Conservation (phyloP, 2,797 vertebrate genomes). For the Sciaenops ocellatus region DNA sequence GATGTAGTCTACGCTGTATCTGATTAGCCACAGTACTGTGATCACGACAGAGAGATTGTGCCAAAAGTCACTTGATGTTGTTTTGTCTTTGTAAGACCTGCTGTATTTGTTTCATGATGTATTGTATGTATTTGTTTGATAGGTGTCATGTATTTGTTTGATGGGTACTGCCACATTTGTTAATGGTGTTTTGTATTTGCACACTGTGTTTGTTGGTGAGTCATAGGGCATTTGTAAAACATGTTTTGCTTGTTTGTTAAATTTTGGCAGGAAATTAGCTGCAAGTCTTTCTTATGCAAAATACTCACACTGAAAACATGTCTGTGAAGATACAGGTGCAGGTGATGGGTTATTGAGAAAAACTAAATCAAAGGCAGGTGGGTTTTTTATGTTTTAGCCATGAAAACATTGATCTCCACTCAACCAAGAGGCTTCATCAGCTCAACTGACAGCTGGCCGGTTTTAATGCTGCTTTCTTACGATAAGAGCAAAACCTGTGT, state of each 20-base stretch:
- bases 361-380: slow-evolving; percentile 16
- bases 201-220: too few relatives aligned
- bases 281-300: slow-evolving; percentile 7
- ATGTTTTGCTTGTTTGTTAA: too few relatives aligned
- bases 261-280: too few relatives aligned
- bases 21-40: not conserved
- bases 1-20: not conserved
- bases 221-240: too few relatives aligned
- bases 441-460: slow-evolving; percentile 30
- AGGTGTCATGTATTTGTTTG: too few relatives aligned
- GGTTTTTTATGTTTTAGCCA: slow-evolving; percentile 7
- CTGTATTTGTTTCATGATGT: too few relatives aligned
- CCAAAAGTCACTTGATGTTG: too few relatives aligned
- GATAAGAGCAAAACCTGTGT: slow-evolving; percentile 30
- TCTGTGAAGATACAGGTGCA: slow-evolving; percentile 19
- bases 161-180: too few relatives aligned
- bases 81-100: too few relatives aligned
- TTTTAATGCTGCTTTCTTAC: slow-evolving; percentile 37
- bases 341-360: slow-evolving; percentile 19
- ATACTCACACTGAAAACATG: not conserved
- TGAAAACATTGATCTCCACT: slow-evolving; percentile 26
- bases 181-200: too few relatives aligned
- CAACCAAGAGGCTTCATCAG: slow-evolving; percentile 13
- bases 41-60: too few relatives aligned
- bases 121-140: too few relatives aligned